Evolutionary conservation across 2,113 vertebrate genomes (phyloP).

Genomic region (Rhizomys pruinosus): DNA sequence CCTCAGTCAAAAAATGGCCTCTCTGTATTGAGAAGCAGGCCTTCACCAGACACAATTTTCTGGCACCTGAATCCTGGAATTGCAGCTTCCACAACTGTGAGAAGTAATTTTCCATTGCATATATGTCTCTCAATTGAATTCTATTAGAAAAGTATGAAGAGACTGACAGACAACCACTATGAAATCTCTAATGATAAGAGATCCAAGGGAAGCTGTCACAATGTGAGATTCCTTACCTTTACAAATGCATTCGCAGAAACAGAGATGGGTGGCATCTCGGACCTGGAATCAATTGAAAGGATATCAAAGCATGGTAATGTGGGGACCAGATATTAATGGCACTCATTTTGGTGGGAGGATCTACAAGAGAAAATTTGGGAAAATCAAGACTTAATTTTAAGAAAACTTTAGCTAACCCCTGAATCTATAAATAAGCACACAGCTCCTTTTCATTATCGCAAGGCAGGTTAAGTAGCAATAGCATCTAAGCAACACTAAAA

Average conservation of each 20-base stretch:
- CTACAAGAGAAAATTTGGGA: background rate
- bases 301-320: background rate
- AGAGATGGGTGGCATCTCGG: background rate
- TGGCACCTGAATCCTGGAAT: background rate
- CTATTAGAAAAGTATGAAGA: background rate
- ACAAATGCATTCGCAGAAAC: background rate
- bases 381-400: slow-evolving; percentile 4
- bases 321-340: background rate
- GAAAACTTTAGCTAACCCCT: background rate
- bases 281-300: background rate
- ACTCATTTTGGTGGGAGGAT: background rate
- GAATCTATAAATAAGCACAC: background rate
- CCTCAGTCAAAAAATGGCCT: background rate
- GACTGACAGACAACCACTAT: background rate
- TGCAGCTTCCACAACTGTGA: background rate
- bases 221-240: background rate
- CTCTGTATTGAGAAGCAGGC: background rate
- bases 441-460: background rate
- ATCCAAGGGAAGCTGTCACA: background rate
- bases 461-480: background rate
- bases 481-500: background rate
- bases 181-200: background rate
- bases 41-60: background rate
- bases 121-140: background rate
- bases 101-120: background rate